A percentile compares a stretch with the other conserved stretches of the same genome.
phyloP scores from a whole-genome alignment of 2,797 vertebrate genomes.

The Xyrichtys novacula region DNA sequence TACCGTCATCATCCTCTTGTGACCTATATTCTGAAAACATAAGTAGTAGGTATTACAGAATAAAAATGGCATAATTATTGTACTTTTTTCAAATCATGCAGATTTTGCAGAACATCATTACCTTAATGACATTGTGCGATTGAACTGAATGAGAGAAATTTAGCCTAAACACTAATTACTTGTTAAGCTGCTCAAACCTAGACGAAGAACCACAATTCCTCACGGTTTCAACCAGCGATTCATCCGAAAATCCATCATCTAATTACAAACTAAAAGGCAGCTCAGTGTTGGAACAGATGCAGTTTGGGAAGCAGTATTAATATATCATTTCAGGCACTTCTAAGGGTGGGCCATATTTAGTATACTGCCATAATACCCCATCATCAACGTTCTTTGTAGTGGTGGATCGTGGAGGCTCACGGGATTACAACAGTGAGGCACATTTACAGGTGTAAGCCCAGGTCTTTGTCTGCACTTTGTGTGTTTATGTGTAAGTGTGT shows the following conservation, averaged over 20 bases:
- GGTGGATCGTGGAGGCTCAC: constrained; percentile 66
- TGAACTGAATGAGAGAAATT: constrained; percentile 35
- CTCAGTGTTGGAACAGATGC: constrained; percentile 72
- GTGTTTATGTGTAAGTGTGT: constrained; percentile 15
- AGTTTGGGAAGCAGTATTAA: constrained; percentile 62
- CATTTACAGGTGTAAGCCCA: constrained; percentile 71
- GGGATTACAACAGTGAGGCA: constrained; percentile 66
- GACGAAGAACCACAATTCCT: constrained; percentile 53
- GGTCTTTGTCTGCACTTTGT: constrained; percentile 60
- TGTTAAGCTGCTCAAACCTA: constrained; percentile 46
- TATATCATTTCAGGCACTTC: constrained; percentile 70
- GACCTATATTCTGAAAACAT: constrained; percentile 37
- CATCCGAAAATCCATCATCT: constrained; percentile 72
- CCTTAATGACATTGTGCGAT: constrained; percentile 34
- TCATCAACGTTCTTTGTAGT: constrained; percentile 76
- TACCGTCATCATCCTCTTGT: constrained; percentile 5
- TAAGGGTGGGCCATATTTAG: constrained; percentile 75
- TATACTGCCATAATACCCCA: constrained; percentile 66
- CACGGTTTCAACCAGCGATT: constrained; percentile 39
- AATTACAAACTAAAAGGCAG: constrained; percentile 77
- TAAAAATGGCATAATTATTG: constrained; percentile 33
- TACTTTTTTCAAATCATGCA: constrained; percentile 31
- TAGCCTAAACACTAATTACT: constrained; percentile 64
- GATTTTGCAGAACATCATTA: constrained; percentile 41
- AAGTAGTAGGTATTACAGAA: constrained; percentile 27